A percentile compares a stretch with the other conserved stretches of the same genome.
These are phyloP conservation scores for Corythaixoides concolor DNA, from an alignment of 2,113 vertebrate genomes.

Conservation along the genomic window DNA sequence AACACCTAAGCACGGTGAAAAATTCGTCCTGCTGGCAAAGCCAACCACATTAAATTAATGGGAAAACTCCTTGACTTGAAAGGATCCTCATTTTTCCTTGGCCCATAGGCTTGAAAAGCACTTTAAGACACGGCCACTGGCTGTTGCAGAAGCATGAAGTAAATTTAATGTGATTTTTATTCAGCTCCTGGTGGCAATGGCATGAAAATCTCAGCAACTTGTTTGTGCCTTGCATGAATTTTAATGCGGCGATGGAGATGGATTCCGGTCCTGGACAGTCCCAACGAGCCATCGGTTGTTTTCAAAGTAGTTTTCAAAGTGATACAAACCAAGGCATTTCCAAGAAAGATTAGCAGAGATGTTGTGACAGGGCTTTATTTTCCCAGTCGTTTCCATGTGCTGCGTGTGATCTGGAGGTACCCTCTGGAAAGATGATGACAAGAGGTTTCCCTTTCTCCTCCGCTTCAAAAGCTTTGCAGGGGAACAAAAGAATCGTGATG, in stretches of 20 bases:
- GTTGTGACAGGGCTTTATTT: background rate
- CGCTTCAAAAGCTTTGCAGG: conserved; percentile 23
- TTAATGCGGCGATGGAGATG: background rate
- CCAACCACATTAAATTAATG: background rate
- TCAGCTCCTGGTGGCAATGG: background rate
- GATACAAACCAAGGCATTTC: background rate
- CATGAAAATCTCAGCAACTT: background rate
- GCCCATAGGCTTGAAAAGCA: background rate
- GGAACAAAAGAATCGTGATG: background rate
- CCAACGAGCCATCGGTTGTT: background rate
- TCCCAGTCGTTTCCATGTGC: background rate
- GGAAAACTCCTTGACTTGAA: background rate
- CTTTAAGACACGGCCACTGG: background rate
- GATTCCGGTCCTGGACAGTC: background rate
- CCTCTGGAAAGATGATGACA: conserved; percentile 13
- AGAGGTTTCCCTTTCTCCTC: background rate
- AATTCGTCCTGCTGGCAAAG: background rate
- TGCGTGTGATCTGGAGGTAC: background rate
- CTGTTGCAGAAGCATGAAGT: background rate
- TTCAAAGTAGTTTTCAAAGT: background rate
- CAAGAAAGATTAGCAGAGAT: background rate
- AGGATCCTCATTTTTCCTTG: background rate
- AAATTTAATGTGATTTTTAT: conserved; percentile 13
- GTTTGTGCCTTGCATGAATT: background rate
- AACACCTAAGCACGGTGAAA: background rate